Evolutionary conservation across 2,113 vertebrate genomes (phyloP).

Genomic region (Chroicocephalus ridibundus): DNA sequence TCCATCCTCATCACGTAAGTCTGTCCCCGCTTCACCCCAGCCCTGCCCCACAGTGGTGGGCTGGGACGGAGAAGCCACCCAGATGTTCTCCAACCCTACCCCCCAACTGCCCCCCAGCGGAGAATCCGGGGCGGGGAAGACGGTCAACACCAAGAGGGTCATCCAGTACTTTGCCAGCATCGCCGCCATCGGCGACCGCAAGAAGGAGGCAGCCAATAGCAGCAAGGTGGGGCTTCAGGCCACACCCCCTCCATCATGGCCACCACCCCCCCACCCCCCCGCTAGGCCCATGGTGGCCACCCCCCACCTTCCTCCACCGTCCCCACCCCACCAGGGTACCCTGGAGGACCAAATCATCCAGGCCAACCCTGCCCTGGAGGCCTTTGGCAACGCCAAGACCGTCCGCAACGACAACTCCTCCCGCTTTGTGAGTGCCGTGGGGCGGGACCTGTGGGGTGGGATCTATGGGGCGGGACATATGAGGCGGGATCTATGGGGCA

Average conservation of each 20-base stretch:
- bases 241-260: not conserved
- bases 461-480: no score
- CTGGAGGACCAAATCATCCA: constrained; percentile 25
- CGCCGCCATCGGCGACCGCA: not conserved
- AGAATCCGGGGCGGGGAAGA: not conserved
- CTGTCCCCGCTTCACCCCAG: no score
- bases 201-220: not conserved
- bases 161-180: not conserved
- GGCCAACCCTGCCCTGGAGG: constrained; percentile 87
- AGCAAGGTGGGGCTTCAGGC: not conserved
- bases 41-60: no score
- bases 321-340: no score
- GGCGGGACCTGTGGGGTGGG: no score
- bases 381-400: constrained; percentile 87
- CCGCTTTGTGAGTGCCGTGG: not conserved
- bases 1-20: not conserved
- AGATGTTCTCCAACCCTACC: not conserved
- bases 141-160: not conserved
- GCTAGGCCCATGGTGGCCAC: not conserved
- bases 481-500: no score
- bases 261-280: no score
- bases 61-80: not conserved
- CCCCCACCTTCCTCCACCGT: not conserved
- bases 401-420: constrained; percentile 84
- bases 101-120: not conserved